Percentiles rank a stretch among this genome's conserved stretches.
phyloP scores from a whole-genome alignment of 2,113 vertebrate species.

The Seriola rivoliana region DNA sequence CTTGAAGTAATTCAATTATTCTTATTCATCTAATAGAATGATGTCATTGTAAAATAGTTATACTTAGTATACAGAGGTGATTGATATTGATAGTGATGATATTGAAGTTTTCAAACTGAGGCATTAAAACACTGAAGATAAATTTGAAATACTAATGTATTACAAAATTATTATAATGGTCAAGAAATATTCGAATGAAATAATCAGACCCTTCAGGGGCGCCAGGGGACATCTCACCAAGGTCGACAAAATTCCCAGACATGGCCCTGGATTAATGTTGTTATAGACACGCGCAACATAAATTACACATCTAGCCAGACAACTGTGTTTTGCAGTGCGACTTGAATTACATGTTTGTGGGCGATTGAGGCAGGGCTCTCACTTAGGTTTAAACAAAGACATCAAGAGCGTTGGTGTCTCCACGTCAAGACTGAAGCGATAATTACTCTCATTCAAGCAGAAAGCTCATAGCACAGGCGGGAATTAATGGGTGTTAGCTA shows the following conservation, averaged over 20 bases:
- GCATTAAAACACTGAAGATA: too few species aligned
- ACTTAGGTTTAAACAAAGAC: constrained; percentile 68
- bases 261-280: background rate
- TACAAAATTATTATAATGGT: too few species aligned
- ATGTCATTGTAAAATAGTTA: too few species aligned
- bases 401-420: constrained; percentile 65
- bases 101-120: too few species aligned
- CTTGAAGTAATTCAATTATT: too few species aligned
- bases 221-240: background rate
- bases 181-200: background rate
- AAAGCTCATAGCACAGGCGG: constrained; percentile 66
- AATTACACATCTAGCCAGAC: background rate
- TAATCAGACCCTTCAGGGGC: background rate
- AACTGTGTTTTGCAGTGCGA: background rate
- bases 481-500: constrained; percentile 61
- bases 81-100: too few species aligned
- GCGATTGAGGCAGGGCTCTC: constrained; percentile 42
- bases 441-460: constrained; percentile 80
- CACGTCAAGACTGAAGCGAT: constrained; percentile 67
- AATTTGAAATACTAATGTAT: too few species aligned
- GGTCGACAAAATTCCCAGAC: background rate
- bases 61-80: too few species aligned
- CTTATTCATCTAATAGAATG: too few species aligned
- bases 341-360: constrained; percentile 39
- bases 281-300: background rate